phyloP scores from a whole-genome alignment of 2,888 invertebrate genomes.

The Terebella lapidaria region DNA sequence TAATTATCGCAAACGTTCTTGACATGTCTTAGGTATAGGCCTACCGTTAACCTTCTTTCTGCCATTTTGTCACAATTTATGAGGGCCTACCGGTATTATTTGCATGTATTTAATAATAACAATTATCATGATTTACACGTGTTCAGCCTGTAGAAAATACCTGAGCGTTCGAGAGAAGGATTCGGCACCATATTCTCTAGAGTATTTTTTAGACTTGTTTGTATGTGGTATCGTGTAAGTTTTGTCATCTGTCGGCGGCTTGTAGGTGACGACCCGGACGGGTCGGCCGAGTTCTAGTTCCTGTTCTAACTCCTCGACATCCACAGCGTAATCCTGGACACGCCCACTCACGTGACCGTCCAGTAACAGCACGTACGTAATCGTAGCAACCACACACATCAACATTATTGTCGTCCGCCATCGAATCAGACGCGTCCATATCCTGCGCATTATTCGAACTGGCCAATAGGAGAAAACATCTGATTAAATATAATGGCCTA shows the following conservation, averaged over 20 bases:
- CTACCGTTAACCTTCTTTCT: no score
- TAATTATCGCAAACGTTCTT: no score
- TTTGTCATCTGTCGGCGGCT: conserved; percentile 6
- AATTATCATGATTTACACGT: no score
- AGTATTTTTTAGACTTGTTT: not conserved
- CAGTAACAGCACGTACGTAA: not conserved
- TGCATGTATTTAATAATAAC: no score
- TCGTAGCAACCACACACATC: not conserved
- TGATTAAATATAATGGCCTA: no score
- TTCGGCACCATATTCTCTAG: not conserved
- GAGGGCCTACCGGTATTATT: no score
- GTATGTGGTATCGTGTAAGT: conserved; percentile 1
- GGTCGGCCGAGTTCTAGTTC: conserved; percentile 15
- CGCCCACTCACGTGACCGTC: not conserved
- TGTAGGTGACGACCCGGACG: conserved; percentile 13
- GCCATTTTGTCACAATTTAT: no score
- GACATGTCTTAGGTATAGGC: no score
- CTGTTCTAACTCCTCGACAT: conserved; percentile 10
- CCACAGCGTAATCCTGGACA: conserved; percentile 4
- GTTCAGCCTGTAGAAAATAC: no score
- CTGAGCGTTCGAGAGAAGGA: no score
- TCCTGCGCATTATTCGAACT: not conserved
- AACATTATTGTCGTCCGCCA: not conserved
- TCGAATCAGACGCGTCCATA: not conserved
- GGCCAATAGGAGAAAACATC: not conserved